A percentile compares a stretch with the other conserved stretches of the same genome.
phyloP scores from a whole-genome alignment of 2,888 invertebrate species.

The Drosophila setosimentum region DNA sequence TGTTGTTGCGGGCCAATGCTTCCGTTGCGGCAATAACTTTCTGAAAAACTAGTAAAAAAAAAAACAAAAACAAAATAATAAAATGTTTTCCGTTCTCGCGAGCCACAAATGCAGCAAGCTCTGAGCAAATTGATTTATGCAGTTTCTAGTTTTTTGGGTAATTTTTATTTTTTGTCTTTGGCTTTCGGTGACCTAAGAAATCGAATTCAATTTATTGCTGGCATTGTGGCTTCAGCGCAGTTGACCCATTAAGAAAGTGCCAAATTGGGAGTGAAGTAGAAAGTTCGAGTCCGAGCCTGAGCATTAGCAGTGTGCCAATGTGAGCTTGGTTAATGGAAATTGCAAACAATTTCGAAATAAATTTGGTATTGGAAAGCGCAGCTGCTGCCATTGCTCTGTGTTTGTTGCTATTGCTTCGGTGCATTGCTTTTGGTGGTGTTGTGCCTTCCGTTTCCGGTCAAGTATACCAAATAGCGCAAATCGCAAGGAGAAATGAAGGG shows the following conservation, averaged over 20 bases:
- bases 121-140: conserved; percentile 71
- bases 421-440: conserved; percentile 35
- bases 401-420: conserved; percentile 12
- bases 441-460: conserved; percentile 69
- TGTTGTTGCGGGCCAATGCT: conserved; percentile 41
- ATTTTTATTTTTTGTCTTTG: conserved; percentile 11
- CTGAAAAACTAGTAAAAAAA: conserved; percentile 1
- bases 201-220: conserved; percentile 63
- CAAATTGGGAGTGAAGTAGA: conserved; percentile 1
- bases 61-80: conserved; percentile 56
- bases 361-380: conserved; percentile 42
- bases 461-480: conserved; percentile 55
- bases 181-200: conserved; percentile 35
- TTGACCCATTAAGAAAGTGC: conserved; percentile 67
- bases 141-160: conserved; percentile 25
- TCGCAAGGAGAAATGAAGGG: conserved; percentile 64
- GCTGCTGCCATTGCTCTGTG: conserved; percentile 21
- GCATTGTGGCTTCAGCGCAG: conserved; percentile 42
- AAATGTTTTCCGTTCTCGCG: conserved; percentile 51
- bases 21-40: conserved; percentile 50
- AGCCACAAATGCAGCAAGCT: conserved; percentile 36
- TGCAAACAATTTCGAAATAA: conserved; percentile 55
- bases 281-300: conserved; percentile 2
- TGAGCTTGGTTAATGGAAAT: conserved; percentile 60
- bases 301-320: conserved; percentile 25